Evolutionary conservation across 2,888 invertebrate genomes (phyloP).

Genomic region (Macrophya alboannulata): DNA sequence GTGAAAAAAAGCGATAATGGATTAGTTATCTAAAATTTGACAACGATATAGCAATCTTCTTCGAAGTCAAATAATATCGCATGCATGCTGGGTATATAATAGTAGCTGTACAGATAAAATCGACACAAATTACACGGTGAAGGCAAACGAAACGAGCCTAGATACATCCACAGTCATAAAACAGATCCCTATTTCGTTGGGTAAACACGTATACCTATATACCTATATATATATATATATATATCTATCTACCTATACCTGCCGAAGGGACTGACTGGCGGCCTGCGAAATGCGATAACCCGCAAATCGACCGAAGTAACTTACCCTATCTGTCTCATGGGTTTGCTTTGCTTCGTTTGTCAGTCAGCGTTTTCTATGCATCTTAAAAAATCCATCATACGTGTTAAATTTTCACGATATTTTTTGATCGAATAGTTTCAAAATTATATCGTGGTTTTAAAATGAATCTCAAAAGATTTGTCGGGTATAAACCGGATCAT

Average conservation of each 20-base stretch:
- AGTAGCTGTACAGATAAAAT: background rate
- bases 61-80: background rate
- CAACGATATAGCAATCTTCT: background rate
- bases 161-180: slow-evolving; percentile 18
- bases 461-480: too few species aligned
- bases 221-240: too few species aligned
- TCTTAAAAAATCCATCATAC: background rate
- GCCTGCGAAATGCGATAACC: slow-evolving; percentile 48
- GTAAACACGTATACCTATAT: slow-evolving; percentile 31
- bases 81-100: background rate
- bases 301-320: slow-evolving; percentile 47
- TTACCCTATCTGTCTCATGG: slow-evolving; percentile 6
- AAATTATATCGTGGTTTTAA: too few species aligned
- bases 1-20: background rate
- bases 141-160: background rate
- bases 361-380: background rate
- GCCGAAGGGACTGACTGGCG: slow-evolving; percentile 29
- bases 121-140: slow-evolving; percentile 28
- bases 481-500: too few species aligned
- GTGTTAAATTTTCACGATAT: background rate
- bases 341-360: slow-evolving; percentile 1
- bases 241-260: background rate
- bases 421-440: background rate
- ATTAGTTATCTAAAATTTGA: background rate
- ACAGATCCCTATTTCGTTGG: background rate